Evolutionary conservation across 2,113 vertebrate genomes (phyloP), one percentile per base, ranked within the genome.

Genomic region (Cyanocitta stelleri): DNA sequence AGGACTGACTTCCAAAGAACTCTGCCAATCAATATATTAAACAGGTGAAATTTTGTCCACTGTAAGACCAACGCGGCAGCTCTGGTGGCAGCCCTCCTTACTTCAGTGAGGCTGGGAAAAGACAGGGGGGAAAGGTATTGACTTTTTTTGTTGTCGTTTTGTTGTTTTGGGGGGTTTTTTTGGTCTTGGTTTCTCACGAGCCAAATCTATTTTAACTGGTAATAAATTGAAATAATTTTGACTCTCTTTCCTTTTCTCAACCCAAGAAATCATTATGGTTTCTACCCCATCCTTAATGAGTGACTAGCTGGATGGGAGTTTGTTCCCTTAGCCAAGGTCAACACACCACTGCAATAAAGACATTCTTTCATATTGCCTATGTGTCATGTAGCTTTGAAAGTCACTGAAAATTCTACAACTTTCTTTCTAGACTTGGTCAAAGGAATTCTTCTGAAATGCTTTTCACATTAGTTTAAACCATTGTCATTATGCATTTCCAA

Each of bases 91-190:
- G 5, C 7, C 6, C 14, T 52, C 27, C 46, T 44, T 51, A 27
- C 9, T 33, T 22, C 35, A 56, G 18, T 59, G 39, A 61, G 26
- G 3, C 11, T 85, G 16, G 30, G 55, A 85, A 93, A 63, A 74
- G 11, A 41, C 9, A 27, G 3, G 2, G 3, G 3, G 3, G 1
- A 51, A 69, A 27, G 3, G 7, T 35, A 18, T 3, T 29, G 5
- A 4, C 3, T 29, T 22, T 30, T 46, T 16, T 30, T 27, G 49
- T 26, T 12, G 8, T 23, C 24, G 13, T 27, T 61, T 52, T 8
- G 13, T 43, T 51, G 7, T 13, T 71, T 64, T 37, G 1, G 13
- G 14, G 6, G 5, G 24, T 16, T 16, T 20, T 18, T n/a, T 9
- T 24, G n/a, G 7, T 15, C 32, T 37, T 66, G 8, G 13, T 41